Evolutionary conservation across 2,888 invertebrate species (phyloP).

Genomic region (Phlogophora meticulosa): DNA sequence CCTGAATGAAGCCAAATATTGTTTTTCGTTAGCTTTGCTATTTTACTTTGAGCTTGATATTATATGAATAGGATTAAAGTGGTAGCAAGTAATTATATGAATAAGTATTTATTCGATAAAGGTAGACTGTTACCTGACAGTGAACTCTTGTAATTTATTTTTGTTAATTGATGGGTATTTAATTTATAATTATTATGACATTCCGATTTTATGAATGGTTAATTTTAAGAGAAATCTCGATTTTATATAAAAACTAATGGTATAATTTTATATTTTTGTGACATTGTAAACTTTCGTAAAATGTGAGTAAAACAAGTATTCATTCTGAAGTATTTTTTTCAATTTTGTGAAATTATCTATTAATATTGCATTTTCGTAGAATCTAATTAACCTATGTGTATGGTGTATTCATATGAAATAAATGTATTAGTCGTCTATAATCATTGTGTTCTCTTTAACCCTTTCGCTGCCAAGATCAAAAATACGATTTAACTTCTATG

Average conservation of each 20-base stretch:
- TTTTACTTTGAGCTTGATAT: conserved; percentile 10
- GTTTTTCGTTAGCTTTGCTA: conserved; percentile 19
- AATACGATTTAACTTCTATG: no score
- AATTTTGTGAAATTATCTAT: background rate
- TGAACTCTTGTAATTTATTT: conserved; percentile 27
- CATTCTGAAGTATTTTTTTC: background rate
- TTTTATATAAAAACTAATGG: conserved; percentile 1
- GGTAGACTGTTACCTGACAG: background rate
- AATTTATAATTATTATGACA: conserved; percentile 16
- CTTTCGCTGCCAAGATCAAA: no score
- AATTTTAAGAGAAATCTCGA: background rate
- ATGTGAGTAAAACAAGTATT: background rate
- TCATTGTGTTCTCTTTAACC: background rate
- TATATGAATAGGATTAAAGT: background rate
- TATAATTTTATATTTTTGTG: conserved; percentile 26
- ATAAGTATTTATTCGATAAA: conserved; percentile 13
- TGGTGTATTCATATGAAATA: conserved; percentile 37
- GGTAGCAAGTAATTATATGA: background rate
- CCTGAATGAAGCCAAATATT: background rate
- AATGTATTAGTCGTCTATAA: conserved; percentile 15
- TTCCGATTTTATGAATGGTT: conserved; percentile 18
- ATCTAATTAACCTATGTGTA: background rate
- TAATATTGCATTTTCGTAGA: background rate
- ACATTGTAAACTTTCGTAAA: conserved; percentile 34
- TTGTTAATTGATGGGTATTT: conserved; percentile 22